Base-by-base conservation (phyloP, 2,113 vertebrate genomes). In the Urocynchramus pylzowi region DNA sequence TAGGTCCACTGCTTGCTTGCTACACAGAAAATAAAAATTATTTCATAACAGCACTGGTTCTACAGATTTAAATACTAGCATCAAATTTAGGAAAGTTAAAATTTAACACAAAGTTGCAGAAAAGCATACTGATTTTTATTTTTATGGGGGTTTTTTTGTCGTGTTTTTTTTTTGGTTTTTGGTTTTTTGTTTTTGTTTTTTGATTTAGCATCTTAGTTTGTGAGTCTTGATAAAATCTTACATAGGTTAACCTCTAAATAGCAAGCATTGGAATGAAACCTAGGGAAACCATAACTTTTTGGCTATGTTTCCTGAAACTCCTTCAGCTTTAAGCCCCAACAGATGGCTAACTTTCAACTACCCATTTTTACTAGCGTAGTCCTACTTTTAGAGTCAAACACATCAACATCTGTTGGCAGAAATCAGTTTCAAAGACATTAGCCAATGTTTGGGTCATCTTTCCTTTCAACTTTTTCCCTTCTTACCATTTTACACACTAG, bases 101-200 rank as follows among this genome's bases (percentile, higher is more conserved):
- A 59, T 13, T 41, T 61, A 65, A 37, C 8, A 56, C 1, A 3
- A 33, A 52, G 13, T 12, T 77, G 30, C 31, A 85, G n/a, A 59
- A 91, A 22, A 21, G 30, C 11, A 33, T 33, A 39, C 2, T 68
- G 50, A 70, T 33, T n/a, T 78, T 61, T 23, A 77, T 16, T 8
- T 3, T 10, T 12, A 18, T 44, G 10, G n/a, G 33, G 15, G 4
- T 14, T 13, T 4, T 2, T 1, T 13, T 35, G n/a, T n/a, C n/a
- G n/a, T n/a, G n/a, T n/a, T 12, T 26, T 74, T 56, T 26, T 14
- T 20, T 61, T 33, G 6, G n/a, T n/a, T n/a, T 21, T 45, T 13
- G 4, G 2, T 1, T 16, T 37, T 12, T 26, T 74, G 52, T 23
- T 15, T 42, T 42, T 42, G 14, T 24, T 0, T 44, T 44, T 44